phyloP scores from a whole-genome alignment of 2,797 vertebrate genomes.

The Melanotaenia trifasciata region DNA sequence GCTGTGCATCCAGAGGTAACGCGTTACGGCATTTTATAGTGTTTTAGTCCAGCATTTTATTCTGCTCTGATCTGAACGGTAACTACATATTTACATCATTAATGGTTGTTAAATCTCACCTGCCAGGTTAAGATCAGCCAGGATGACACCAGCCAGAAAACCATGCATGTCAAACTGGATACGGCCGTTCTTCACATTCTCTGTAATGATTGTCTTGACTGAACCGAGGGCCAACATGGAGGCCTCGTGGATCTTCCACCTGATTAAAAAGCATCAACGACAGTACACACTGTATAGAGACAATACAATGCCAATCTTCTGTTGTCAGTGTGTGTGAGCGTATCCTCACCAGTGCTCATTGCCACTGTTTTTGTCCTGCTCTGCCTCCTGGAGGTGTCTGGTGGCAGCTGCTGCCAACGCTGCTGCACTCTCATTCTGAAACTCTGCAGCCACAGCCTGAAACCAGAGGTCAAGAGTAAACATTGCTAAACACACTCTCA shows the following conservation, averaged over 20 bases:
- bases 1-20: neutral
- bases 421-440: constrained; percentile 96
- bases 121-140: constrained; percentile 94
- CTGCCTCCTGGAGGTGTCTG: constrained; percentile 95
- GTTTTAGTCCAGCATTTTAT: neutral
- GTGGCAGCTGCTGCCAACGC: constrained; percentile 96
- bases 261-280: constrained; percentile 47
- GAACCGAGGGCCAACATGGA: constrained; percentile 97
- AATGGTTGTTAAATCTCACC: constrained; percentile 73
- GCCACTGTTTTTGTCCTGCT: constrained; percentile 90
- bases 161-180: constrained; percentile 98
- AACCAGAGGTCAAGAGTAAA: constrained; percentile 34
- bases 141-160: constrained; percentile 93
- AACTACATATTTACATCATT: neutral
- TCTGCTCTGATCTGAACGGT: neutral
- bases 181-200: constrained; percentile 94
- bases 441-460: constrained; percentile 97
- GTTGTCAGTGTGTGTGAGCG: neutral
- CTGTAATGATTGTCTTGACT: constrained; percentile 95
- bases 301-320: too few relatives aligned
- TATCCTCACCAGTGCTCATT: constrained; percentile 90
- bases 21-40: neutral
- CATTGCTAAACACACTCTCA: neutral
- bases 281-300: too few relatives aligned
- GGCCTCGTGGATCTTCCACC: constrained; percentile 99